These are phyloP conservation scores for Eclectus roratus DNA, from an alignment of 2,113 vertebrate genomes.

Conservation along the genomic window DNA sequence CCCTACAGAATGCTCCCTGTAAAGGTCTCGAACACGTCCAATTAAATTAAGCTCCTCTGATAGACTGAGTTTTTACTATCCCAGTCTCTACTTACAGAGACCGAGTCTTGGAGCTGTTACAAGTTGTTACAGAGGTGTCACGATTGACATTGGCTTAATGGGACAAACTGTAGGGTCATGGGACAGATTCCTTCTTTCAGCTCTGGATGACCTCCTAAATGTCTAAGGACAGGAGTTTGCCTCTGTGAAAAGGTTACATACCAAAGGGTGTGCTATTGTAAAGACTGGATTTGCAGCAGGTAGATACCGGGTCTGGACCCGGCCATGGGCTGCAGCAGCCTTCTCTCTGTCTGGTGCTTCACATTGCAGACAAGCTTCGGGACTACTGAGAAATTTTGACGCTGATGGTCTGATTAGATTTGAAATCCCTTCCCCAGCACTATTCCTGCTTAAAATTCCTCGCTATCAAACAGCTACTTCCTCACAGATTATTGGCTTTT, in stretches of 20 bases:
- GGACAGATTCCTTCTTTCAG: background rate
- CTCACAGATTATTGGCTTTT: slow-evolving; percentile 62
- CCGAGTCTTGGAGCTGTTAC: background rate
- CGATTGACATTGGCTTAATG: fast-evolving
- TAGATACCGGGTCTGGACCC: background rate
- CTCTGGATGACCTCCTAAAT: background rate
- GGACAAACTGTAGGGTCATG: background rate
- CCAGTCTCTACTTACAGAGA: background rate
- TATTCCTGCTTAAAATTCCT: slow-evolving; percentile 45
- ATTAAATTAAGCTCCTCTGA: background rate
- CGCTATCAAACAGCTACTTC: slow-evolving; percentile 29
- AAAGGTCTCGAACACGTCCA: background rate
- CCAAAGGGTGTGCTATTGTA: background rate
- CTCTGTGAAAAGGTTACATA: background rate
- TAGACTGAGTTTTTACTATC: background rate
- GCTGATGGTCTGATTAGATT: background rate
- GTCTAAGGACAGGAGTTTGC: background rate
- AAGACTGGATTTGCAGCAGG: background rate
- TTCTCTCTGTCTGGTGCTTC: background rate
- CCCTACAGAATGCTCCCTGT: background rate
- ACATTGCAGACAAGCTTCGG: background rate
- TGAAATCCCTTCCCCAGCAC: background rate
- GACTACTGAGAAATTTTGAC: background rate
- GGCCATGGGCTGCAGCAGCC: background rate
- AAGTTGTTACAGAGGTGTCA: background rate